phyloP scores from a whole-genome alignment of 2,797 vertebrate genomes.

The Bucorvus abyssinicus region DNA sequence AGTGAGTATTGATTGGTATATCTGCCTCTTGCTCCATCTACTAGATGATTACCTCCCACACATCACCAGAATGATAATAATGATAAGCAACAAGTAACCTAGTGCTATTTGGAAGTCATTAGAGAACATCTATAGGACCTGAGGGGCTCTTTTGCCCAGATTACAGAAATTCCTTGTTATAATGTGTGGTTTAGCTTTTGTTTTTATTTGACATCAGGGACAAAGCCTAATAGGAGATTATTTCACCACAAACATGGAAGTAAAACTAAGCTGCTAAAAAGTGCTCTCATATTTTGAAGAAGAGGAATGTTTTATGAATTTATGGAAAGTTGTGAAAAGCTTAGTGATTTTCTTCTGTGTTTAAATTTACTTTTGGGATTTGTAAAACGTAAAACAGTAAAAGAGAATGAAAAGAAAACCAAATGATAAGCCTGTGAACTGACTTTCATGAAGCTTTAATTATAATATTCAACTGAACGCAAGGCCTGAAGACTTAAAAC shows the following conservation, averaged over 20 bases:
- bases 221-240: neutral
- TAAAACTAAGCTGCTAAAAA: neutral
- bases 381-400: neutral
- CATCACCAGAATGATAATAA: neutral
- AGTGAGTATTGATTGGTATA: neutral
- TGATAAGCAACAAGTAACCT: neutral
- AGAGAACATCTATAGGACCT: neutral
- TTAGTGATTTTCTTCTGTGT: neutral
- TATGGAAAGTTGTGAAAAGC: neutral
- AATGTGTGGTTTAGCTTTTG: neutral
- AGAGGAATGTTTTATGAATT: neutral
- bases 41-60: neutral
- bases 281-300: neutral
- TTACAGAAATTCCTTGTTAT: neutral
- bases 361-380: neutral
- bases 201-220: neutral
- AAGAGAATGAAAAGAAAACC: neutral
- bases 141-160: neutral
- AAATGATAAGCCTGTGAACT: neutral
- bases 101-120: neutral
- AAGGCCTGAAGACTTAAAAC: neutral
- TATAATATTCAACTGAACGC: neutral
- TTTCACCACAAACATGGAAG: neutral
- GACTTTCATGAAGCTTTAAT: neutral
- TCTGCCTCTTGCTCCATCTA: neutral